Evolutionary conservation across 2,888 invertebrate genomes (phyloP), one percentile per base, ranked within the genome.

Genomic region (Periphyllus acericola): DNA sequence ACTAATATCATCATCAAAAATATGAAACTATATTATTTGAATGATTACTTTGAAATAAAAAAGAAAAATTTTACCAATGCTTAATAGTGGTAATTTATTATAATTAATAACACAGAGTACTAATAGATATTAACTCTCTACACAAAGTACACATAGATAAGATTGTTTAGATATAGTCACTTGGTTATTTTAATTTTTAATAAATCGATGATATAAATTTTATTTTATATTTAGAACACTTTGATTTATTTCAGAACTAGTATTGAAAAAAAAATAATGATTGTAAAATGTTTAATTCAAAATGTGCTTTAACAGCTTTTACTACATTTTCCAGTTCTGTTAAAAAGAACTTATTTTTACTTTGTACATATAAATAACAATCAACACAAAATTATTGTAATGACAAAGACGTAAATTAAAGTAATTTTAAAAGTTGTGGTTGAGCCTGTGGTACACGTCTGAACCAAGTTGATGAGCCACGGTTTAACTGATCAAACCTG

Each of bases 391-490:
- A 75, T 76, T 21, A 46, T 68, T 81, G 40, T 36, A 6, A 46
- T 19, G 68, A 74, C 17, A 32, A 40, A 29, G 3, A 66, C 2
- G 11, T 74, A 72, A 32, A 60, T 80, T 40, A 80, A 5, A n/a
- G 40, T 40, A 87, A 32, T 74, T 79, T 87, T 29, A 80, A 17
- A 60, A 87, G 71, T 72, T 80, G 60, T 36, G 85, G 71, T 34
- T 78, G 60, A 29, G 79, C 5, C n/a, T 36, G 92, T 92, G 90
- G 94, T 94, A 92, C 95, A 95, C 91, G 79, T 78, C 96, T 94
- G 93, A 95, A 95, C 90, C 96, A 93, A 88, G 97, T 92, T 89
- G 96, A 96, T 90, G 96, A 96, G 36, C 98, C 98, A 83, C 98
- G 94, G 91, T 97, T 97, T 89, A 97, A 93, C 91, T 97, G 96